Base-by-base conservation (phyloP, 2,888 invertebrate species). In the Hypsopygia costalis region DNA sequence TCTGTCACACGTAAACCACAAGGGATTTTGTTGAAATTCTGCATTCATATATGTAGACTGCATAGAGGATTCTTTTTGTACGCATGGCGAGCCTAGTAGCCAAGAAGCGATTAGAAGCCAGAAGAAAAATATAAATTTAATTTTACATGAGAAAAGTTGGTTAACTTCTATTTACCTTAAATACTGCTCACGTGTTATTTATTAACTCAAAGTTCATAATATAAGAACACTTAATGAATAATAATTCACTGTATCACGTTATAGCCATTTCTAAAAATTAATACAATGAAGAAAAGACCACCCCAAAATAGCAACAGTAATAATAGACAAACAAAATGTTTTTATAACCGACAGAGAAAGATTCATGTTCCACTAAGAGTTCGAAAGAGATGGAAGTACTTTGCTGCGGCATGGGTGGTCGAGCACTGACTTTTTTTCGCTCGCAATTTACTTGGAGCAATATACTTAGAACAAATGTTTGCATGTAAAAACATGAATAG, bases 401-500 rank as follows among this genome's bases (percentile, higher is more conserved):
- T 58, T 55, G 51, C 66, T 55, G 52, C 72, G 48, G 49, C 70
- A 69, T 83, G 86, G 86, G 87, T 86, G 86, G 86, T 87, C 86
- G 75, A 54, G 57, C 48, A 51, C 57, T 75, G 78, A 74, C 70
- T 69, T 48, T 55, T 82, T 82, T 77, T 76, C 68, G 69, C 63
- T 70, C 69, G 70, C 69, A 68, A 69, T 64, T 47, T 36, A 32
- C 21, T 12, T n/a, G n/a, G n/a, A 16, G 25, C 11, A 25, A 16
- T 9, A 11, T 11, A 11, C 44, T 43, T 31, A 6, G 25, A n/a
- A 32, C 41, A n/a, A 11, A 10, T 34, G 10, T 35, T 11, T 33
- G 11, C 6, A 8, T 25, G 25, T 25, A 25, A 25, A 25, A n/a
- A 20, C 22, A 10, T 30, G 33, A 20, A 34, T 35, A 38, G 28